Base-by-base conservation (phyloP, 2,888 invertebrate species). In the Eupithecia tripunctaria region DNA sequence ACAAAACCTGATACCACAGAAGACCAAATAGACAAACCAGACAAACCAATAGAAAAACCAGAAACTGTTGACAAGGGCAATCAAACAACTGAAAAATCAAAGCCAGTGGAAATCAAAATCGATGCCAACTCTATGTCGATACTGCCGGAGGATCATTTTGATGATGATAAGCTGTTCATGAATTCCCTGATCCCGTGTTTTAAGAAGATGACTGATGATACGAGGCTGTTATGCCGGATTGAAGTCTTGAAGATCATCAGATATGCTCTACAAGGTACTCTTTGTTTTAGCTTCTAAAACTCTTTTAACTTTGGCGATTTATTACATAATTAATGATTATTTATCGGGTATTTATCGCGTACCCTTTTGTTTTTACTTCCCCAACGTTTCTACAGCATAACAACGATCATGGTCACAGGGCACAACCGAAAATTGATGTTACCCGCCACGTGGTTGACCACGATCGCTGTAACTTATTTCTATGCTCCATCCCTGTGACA, bases 171-270 rank as follows among this genome's bases (percentile, higher is more conserved):
- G 74, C 79, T 92, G 0, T 94, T 94, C 59, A 93, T 94, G 94
- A 92, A 92, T 71, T 94, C 94, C 0, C 77, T 94, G 0, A 80
- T 94, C 63, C 94, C 94, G 0, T 76, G 93, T 6, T 94, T 94
- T 60, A 93, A 92, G 78, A 94, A 93, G 75, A 94, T 94, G 94
- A 88, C 89, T 43, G 94, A 94, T 41, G 93, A 93, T 21, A 94
- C 94, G 0, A 82, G 93, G 71, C 80, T 94, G 0, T 64, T 92
- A 0, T 94, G 94, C 67, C 82, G 94, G 1, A 94, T 94, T 15
- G 93, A 94, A 71, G 91, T 94, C 0, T 67, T 94, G 14, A 94
- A 94, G 75, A 93, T 93, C 2, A 93, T 94, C 2, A 86, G 89
- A 67, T 91, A 89, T 71, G 94, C 93, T 0, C 68, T 94, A 0